Conservation (phyloP, 2,888 invertebrate species). For the Zonitis immaculata region DNA sequence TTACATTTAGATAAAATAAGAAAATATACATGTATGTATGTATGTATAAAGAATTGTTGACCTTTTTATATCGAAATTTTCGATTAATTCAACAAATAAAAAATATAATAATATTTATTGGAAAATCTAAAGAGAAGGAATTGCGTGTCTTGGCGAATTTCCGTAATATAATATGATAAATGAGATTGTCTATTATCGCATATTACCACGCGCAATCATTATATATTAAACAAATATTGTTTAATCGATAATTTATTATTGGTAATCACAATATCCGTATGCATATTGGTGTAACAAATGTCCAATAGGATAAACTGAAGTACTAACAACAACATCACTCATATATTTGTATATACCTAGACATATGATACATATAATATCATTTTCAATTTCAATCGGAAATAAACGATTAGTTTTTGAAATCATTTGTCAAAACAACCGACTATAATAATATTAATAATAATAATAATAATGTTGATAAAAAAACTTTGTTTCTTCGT, state of each 20-base stretch:
- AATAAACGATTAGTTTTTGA: conserved; percentile 2
- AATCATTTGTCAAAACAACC: conserved; percentile 4
- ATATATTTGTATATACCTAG: too few species aligned
- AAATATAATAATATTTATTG: conserved; percentile 18
- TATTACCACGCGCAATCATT: conserved; percentile 11
- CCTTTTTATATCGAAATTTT: too few species aligned
- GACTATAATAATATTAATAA: too few species aligned
- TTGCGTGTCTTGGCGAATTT: conserved; percentile 20
- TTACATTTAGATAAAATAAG: too few species aligned
- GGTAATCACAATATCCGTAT: conserved; percentile 5
- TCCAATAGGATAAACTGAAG: conserved; percentile 1
- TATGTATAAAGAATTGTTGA: too few species aligned
- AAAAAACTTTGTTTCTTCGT: conserved; percentile 8
- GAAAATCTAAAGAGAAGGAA: conserved; percentile 19
- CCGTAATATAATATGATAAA: conserved; percentile 18
- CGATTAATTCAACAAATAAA: too few species aligned
- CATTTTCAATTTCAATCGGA: conserved; percentile 1
- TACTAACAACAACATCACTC: not conserved
- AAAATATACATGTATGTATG: too few species aligned
- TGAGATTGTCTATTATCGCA: conserved; percentile 12
- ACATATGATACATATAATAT: not conserved
- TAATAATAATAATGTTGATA: conserved; percentile 2
- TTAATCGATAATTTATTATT: conserved; percentile 13
- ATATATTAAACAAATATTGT: conserved; percentile 13
- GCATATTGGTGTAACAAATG: conserved; percentile 4